phyloP scores from a whole-genome alignment of 2,888 invertebrate genomes.

The Tryphoninae sp. region DNA sequence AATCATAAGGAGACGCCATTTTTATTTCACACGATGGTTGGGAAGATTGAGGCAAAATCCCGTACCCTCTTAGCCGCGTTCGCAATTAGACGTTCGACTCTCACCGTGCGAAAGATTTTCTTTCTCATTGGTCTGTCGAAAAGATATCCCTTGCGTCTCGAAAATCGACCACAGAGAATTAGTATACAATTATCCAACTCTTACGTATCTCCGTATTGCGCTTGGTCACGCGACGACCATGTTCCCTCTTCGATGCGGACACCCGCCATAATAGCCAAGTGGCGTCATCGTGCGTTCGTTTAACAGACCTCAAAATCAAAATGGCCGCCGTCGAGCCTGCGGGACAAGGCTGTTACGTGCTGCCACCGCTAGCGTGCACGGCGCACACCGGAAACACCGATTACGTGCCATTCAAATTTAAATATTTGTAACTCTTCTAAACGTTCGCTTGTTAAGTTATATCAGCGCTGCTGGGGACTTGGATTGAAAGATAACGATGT shows the following conservation, averaged over 20 bases:
- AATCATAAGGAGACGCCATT: constrained; percentile 12
- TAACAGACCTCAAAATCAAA: constrained; percentile 14
- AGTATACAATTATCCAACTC: constrained; percentile 2
- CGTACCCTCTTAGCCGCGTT: neutral
- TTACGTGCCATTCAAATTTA: constrained; percentile 62
- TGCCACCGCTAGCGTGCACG: constrained; percentile 38
- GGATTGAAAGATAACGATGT: constrained; percentile 59
- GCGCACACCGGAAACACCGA: constrained; percentile 59
- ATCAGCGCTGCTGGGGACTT: constrained; percentile 44
- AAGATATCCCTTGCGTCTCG: neutral
- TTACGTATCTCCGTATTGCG: neutral
- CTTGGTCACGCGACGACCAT: constrained; percentile 28
- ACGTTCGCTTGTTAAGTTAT: constrained; percentile 50
- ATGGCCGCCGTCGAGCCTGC: constrained; percentile 40
- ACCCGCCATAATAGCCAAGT: constrained; percentile 24
- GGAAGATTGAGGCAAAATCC: neutral
- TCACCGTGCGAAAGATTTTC: constrained; percentile 2
- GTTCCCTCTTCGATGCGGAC: neutral
- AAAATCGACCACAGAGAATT: neutral
- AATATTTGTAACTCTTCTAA: constrained; percentile 56
- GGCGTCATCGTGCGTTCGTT: constrained; percentile 56
- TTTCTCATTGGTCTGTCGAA: neutral
- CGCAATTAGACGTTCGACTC: neutral
- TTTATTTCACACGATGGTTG: constrained; percentile 10
- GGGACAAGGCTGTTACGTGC: constrained; percentile 32